Evolutionary conservation across 2,888 invertebrate species (phyloP).

Genomic region (Drosophila siamana): DNA sequence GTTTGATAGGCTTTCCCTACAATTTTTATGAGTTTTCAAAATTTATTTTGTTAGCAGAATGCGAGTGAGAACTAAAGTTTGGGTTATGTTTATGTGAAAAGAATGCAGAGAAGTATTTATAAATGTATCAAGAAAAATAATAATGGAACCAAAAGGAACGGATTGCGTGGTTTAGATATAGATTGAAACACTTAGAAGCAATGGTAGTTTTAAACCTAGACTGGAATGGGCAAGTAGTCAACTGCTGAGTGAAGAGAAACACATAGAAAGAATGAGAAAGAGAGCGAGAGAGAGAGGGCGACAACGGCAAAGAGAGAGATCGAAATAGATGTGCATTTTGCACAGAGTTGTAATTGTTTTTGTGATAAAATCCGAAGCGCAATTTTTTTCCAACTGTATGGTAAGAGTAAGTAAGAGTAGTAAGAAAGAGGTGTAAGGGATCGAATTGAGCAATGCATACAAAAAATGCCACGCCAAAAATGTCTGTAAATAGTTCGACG

Average conservation of each 20-base stretch:
- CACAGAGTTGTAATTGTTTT: conserved; percentile 76
- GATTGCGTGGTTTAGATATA: conserved; percentile 55
- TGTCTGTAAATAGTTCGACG: conserved; percentile 61
- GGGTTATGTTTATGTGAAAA: conserved; percentile 22
- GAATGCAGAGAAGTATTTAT: conserved; percentile 22
- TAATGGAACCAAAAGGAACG: conserved; percentile 69
- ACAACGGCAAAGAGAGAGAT: conserved; percentile 3
- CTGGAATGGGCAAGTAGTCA: conserved; percentile 8
- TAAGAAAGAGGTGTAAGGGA: conserved; percentile 5
- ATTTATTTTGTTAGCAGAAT: conserved; percentile 48
- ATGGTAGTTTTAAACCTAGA: conserved; percentile 56
- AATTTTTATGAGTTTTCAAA: conserved; percentile 22
- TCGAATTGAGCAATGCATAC: conserved; percentile 27
- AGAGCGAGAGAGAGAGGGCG: conserved; percentile 1
- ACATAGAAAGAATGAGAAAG: no score
- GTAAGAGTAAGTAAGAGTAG: conserved; percentile 61
- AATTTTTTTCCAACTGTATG: conserved; percentile 78
- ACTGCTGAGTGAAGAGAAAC: not conserved
- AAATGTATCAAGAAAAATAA: conserved; percentile 42
- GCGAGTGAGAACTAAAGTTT: conserved; percentile 39
- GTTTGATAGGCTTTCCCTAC: conserved; percentile 5
- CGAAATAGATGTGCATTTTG: conserved; percentile 38
- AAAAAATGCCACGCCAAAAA: conserved; percentile 18
- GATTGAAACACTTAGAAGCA: conserved; percentile 56
- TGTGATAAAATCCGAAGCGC: conserved; percentile 81